Evolutionary conservation across 1,140 invertebrate genomes (phyloP).

Genomic region (Plutomurus gul): DNA sequence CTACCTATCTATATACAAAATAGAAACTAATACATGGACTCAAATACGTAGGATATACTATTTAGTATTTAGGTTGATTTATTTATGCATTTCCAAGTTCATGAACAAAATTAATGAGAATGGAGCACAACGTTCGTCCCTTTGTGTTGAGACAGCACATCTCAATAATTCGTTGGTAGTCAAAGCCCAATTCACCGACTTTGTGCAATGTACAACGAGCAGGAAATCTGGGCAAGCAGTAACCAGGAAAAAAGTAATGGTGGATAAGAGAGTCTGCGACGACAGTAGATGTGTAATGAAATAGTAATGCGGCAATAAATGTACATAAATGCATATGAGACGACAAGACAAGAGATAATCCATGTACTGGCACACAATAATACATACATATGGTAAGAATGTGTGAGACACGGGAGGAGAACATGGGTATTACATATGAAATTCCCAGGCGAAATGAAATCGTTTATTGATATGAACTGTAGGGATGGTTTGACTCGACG

Average conservation of each 20-base stretch:
- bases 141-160: too few species aligned
- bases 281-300: background rate
- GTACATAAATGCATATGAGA: slow-evolving; percentile 14
- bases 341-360: background rate
- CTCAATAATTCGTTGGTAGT: too few species aligned
- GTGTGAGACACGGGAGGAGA: background rate
- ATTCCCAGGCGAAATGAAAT: slow-evolving; percentile 31
- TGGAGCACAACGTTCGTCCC: too few species aligned
- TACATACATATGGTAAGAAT: background rate
- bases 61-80: too few species aligned
- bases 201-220: too few species aligned
- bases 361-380: background rate
- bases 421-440: slow-evolving; percentile 8
- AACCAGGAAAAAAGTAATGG: background rate
- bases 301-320: slow-evolving; percentile 4
- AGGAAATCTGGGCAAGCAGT: too few species aligned
- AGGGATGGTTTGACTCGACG: background rate
- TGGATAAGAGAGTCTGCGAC: background rate
- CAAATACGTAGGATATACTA: too few species aligned
- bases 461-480: slow-evolving; percentile 38
- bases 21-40: too few species aligned
- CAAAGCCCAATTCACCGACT: too few species aligned
- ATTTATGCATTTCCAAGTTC: too few species aligned
- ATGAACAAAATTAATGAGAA: too few species aligned
- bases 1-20: too few species aligned